Conservation (phyloP, 2,113 vertebrate genomes). For the Rhea americana region DNA sequence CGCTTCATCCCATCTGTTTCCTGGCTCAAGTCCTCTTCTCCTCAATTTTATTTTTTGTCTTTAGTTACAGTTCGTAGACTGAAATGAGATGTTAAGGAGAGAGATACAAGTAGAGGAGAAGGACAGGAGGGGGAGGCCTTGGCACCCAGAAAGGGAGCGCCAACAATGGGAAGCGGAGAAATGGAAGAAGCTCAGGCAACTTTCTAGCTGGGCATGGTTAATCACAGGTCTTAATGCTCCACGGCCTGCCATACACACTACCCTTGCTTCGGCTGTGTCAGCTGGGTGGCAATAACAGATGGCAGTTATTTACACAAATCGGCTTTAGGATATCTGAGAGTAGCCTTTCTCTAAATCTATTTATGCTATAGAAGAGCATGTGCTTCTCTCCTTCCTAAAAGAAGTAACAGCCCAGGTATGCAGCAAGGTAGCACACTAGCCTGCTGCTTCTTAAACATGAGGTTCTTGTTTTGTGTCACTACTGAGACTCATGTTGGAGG, state of each 20-base stretch:
- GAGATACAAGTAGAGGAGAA: background rate
- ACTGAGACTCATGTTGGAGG: background rate
- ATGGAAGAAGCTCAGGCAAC: background rate
- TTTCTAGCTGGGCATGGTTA: background rate
- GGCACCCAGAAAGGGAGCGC: background rate
- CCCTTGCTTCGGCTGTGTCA: background rate
- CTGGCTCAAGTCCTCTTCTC: constrained; percentile 30
- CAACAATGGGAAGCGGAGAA: background rate
- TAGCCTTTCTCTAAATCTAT: background rate
- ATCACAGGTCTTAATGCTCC: background rate
- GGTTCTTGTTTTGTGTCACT: background rate
- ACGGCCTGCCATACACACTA: background rate
- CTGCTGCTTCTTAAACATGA: background rate
- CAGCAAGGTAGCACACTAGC: background rate
- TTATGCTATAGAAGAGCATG: background rate
- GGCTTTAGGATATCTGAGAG: background rate
- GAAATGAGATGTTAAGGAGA: constrained; percentile 1
- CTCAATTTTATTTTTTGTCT: background rate
- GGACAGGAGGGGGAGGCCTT: background rate
- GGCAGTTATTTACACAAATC: background rate
- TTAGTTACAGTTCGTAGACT: constrained; percentile 2
- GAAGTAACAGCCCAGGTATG: background rate
- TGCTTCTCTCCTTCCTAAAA: background rate
- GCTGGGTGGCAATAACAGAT: constrained; percentile 3
- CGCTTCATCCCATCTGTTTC: constrained; percentile 57